These are phyloP conservation scores for Clupea harengus DNA, from an alignment of 2,113 vertebrate species.

Conservation along the genomic window DNA sequence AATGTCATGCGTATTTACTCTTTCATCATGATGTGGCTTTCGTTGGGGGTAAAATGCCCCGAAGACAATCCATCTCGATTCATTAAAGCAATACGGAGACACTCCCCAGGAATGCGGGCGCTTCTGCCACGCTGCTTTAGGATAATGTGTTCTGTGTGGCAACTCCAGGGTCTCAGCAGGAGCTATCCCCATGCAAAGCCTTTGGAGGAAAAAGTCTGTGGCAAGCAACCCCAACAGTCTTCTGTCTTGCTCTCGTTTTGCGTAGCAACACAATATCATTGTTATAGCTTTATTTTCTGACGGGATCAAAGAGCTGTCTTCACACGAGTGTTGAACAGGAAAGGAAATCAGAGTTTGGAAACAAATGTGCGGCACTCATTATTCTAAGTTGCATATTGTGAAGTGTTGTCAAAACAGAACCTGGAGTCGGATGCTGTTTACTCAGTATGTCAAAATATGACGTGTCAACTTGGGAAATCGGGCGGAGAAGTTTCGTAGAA, in stretches of 20 bases:
- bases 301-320: not conserved
- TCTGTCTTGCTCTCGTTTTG: not conserved
- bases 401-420: conserved; percentile 5
- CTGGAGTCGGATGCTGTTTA: not conserved
- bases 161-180: not conserved
- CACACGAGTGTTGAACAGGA: not conserved
- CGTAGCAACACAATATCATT: conserved; percentile 11
- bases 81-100: conserved; percentile 18
- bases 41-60: not conserved
- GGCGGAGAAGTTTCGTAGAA: not conserved
- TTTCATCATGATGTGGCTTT: not conserved
- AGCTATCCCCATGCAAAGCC: not conserved
- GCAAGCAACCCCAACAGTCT: not conserved
- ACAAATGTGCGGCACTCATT: not conserved
- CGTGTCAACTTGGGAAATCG: not conserved
- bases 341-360: not conserved
- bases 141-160: conserved; percentile 1
- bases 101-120: not conserved
- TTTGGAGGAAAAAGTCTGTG: not conserved
- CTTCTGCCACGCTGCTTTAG: not conserved
- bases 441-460: not conserved
- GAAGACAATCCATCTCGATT: conserved; percentile 25
- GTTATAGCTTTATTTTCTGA: not conserved
- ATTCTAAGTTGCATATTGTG: not conserved
- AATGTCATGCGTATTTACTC: conserved; percentile 23